Evolutionary conservation across 1,140 invertebrate species (phyloP).

Genomic region (Prorops nasuta): DNA sequence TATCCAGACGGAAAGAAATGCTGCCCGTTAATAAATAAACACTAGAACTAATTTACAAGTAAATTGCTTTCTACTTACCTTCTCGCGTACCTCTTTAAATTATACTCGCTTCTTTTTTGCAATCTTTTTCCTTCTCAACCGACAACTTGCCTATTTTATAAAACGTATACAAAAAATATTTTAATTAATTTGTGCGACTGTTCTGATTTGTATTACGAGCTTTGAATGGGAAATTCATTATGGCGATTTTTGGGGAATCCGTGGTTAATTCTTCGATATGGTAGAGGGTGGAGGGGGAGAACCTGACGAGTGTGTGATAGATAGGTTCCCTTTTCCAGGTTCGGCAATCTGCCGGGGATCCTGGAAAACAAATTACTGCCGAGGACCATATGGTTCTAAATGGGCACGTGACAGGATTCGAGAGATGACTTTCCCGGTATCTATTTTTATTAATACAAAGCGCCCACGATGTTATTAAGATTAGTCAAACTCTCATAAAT

Average conservation of each 20-base stretch:
- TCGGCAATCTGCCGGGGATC: conserved; percentile 11
- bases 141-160: background rate
- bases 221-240: background rate
- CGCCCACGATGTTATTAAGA: background rate
- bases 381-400: conserved; percentile 23
- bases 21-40: no score
- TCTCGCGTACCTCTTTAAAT: background rate
- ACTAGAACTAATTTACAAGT: background rate
- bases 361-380: conserved; percentile 7
- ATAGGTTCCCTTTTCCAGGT: conserved; percentile 20
- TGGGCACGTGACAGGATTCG: conserved; percentile 14
- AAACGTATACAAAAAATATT: background rate
- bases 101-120: background rate
- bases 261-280: background rate
- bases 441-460: background rate
- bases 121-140: background rate
- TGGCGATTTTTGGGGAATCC: background rate
- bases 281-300: background rate
- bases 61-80: background rate
- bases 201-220: background rate
- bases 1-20: background rate
- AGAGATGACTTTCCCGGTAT: background rate
- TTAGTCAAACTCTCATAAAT: background rate
- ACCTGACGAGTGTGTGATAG: conserved; percentile 21
- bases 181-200: background rate